Evolutionary conservation across 2,113 vertebrate genomes (phyloP).

Genomic region (Illadopsis cleaveri): DNA sequence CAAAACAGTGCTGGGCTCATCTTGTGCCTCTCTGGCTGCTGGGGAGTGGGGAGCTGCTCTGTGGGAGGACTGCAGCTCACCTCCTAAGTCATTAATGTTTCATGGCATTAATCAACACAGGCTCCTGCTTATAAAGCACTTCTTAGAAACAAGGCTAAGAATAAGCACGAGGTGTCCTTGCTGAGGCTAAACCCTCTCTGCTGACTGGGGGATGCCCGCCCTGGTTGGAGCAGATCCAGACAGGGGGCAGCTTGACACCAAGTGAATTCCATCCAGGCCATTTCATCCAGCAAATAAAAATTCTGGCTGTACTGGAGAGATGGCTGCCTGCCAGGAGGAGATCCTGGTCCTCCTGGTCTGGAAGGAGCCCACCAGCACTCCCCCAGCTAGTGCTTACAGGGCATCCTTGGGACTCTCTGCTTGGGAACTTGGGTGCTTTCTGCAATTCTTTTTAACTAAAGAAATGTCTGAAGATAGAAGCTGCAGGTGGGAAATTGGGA

Average conservation of each 20-base stretch:
- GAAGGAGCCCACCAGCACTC: rapidly evolving
- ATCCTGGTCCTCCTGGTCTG: background rate
- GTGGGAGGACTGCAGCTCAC: background rate
- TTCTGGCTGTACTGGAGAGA: background rate
- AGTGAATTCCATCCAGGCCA: background rate
- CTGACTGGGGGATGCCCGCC: background rate
- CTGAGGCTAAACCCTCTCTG: background rate
- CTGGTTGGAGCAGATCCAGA: background rate
- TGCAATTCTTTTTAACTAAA: background rate
- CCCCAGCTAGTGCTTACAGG: too few relatives aligned
- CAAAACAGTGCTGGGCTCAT: rapidly evolving
- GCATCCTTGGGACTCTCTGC: background rate
- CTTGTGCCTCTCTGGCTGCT: background rate
- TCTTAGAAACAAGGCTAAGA: conserved; percentile 17
- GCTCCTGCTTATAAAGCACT: background rate
- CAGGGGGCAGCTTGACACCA: background rate
- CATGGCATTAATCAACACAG: background rate
- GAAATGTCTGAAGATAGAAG: background rate
- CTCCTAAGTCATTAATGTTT: conserved; percentile 32
- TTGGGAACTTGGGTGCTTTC: background rate
- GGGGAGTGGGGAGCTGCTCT: background rate
- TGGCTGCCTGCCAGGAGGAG: background rate
- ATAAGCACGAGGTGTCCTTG: background rate
- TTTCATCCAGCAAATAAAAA: background rate
- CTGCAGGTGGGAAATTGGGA: background rate